Evolutionary conservation across 2,113 vertebrate species (phyloP).

Genomic region (Mesembrinibis cayennensis): DNA sequence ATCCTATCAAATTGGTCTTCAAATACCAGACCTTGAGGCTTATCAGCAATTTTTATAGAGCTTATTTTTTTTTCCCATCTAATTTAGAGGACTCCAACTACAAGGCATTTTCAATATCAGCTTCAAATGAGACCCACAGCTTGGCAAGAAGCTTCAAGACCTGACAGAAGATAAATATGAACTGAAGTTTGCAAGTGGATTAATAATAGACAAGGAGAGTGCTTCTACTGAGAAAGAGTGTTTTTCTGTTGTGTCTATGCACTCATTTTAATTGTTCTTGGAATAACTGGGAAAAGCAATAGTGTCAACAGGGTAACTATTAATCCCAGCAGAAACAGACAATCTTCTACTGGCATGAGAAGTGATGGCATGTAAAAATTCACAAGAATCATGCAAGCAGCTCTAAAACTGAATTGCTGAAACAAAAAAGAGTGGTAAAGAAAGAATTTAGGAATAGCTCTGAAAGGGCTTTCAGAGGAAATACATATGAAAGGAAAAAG

Average conservation of each 20-base stretch:
- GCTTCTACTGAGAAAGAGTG: background rate
- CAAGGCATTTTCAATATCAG: background rate
- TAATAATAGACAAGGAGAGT: background rate
- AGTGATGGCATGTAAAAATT: background rate
- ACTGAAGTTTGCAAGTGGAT: constrained; percentile 8
- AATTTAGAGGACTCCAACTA: background rate
- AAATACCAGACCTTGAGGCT: background rate
- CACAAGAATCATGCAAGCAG: constrained; percentile 5
- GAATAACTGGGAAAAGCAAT: background rate
- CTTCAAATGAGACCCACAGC: background rate
- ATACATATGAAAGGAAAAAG: background rate
- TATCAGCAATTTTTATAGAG: background rate
- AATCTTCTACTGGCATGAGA: constrained; percentile 6
- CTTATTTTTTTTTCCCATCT: background rate
- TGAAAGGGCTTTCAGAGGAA: background rate
- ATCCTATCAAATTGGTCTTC: background rate
- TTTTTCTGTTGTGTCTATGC: background rate
- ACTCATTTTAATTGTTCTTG: constrained; percentile 48
- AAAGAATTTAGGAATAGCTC: background rate
- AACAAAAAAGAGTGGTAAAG: background rate
- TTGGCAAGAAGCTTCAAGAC: background rate
- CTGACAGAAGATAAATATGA: background rate
- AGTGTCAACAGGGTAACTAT: background rate
- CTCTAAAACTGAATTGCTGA: constrained; percentile 16
- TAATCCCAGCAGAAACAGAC: constrained; percentile 3